A percentile compares a stretch with the other conserved stretches of the same genome.
Evolutionary conservation across 2,888 invertebrate genomes (phyloP).

Genomic region (Phortica magna): DNA sequence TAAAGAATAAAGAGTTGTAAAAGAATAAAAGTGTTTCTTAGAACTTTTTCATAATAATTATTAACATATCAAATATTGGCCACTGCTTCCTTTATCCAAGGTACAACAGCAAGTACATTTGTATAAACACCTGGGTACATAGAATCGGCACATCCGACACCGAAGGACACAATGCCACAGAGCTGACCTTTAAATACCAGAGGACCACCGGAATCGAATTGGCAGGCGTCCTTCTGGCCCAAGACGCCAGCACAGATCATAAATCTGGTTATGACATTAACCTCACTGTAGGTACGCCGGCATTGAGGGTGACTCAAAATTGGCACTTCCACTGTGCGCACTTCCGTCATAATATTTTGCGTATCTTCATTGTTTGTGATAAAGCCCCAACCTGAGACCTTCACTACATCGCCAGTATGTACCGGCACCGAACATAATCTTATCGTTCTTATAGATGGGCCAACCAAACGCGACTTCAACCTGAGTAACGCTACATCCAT

Average conservation of each 20-base stretch:
- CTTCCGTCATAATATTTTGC: background rate
- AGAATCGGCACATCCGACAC: background rate
- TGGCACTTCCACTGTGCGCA: background rate
- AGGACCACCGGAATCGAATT: conserved; percentile 18
- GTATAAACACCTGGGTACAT: conserved; percentile 16
- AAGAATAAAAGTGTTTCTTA: too few relatives aligned
- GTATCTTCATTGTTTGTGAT: background rate
- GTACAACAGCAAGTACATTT: background rate
- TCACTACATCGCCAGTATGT: background rate
- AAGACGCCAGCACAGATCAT: conserved; percentile 18
- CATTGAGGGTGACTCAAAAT: background rate
- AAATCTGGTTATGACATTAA: background rate
- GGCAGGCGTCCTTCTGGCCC: conserved; percentile 8
- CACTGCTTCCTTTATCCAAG: background rate
- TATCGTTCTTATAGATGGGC: background rate
- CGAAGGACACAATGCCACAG: conserved; percentile 24
- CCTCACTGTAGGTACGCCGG: background rate
- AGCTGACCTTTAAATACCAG: background rate
- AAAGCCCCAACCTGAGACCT: conserved; percentile 15
- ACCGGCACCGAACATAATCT: background rate
- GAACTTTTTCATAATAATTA: too few relatives aligned
- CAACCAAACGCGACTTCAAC: background rate
- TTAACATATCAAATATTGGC: too few relatives aligned
- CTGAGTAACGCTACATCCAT: conserved; percentile 16
- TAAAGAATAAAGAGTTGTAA: too few relatives aligned